These are phyloP conservation scores for Drosophila nebulosa DNA, from an alignment of 1,140 invertebrate species.

Conservation along the genomic window DNA sequence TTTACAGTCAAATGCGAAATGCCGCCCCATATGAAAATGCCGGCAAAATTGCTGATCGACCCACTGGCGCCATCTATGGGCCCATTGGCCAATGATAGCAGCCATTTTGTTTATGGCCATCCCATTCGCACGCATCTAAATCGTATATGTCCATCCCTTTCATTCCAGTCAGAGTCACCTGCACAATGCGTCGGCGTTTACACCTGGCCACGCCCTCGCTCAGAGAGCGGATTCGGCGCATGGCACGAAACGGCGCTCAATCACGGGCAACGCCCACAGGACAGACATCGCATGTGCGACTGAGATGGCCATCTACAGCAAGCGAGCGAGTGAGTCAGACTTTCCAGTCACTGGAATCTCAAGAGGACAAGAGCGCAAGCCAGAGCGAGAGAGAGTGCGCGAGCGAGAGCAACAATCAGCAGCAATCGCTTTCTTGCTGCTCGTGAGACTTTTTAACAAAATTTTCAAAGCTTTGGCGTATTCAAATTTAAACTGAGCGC, in stretches of 20 bases:
- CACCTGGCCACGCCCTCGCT: constrained; percentile 68
- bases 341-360: constrained; percentile 37
- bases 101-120: constrained; percentile 77
- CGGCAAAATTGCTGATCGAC: constrained; percentile 26
- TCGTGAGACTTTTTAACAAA: constrained; percentile 17
- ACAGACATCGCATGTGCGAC: constrained; percentile 30
- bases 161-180: constrained; percentile 62
- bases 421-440: constrained; percentile 9
- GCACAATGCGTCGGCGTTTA: constrained; percentile 53
- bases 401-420: constrained; percentile 8
- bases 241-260: constrained; percentile 36
- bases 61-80: constrained; percentile 72
- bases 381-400: neutral
- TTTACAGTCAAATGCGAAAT: constrained; percentile 31
- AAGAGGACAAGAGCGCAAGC: neutral
- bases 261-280: constrained; percentile 47
- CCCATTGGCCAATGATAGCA: constrained; percentile 65
- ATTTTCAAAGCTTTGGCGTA: constrained; percentile 37
- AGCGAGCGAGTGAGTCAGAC: constrained; percentile 15
- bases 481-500: constrained; percentile 40
- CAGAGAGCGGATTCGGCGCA: constrained; percentile 62
- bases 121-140: constrained; percentile 11
- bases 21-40: constrained; percentile 26
- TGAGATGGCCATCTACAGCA: constrained; percentile 31
- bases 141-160: constrained; percentile 33